These are phyloP conservation scores for Temnothorax curvispinosus DNA, from an alignment of 1,140 invertebrate species.

Conservation along the genomic window DNA sequence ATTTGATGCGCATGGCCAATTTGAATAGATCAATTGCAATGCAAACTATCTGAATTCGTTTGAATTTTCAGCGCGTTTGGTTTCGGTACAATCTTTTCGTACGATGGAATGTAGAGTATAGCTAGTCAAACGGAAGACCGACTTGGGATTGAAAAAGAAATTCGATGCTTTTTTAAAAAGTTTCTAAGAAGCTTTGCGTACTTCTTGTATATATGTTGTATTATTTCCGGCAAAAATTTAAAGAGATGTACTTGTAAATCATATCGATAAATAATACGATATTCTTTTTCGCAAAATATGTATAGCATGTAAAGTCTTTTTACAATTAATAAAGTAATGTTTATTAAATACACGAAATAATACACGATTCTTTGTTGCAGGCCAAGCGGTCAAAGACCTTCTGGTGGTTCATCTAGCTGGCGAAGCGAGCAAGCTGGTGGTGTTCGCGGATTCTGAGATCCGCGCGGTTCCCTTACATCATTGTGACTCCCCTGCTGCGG, in stretches of 20 bases:
- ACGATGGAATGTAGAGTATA: neutral
- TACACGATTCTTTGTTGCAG: constrained; percentile 62
- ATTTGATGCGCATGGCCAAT: neutral
- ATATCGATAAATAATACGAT: neutral
- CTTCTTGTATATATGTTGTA: neutral
- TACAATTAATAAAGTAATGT: neutral
- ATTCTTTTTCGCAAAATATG: neutral
- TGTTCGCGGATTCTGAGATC: constrained; percentile 95
- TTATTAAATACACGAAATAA: neutral
- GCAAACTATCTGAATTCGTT: constrained; percentile 4
- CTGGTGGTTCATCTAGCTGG: constrained; percentile 84
- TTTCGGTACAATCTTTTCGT: constrained; percentile 5
- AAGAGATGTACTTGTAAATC: constrained; percentile 11
- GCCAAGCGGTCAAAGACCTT: constrained; percentile 83
- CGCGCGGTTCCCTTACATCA: constrained; percentile 94
- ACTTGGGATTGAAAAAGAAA: constrained; percentile 14
- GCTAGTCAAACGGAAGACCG: neutral
- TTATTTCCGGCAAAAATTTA: constrained; percentile 18
- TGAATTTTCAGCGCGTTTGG: neutral
- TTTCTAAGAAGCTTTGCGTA: constrained; percentile 10
- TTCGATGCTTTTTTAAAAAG: constrained; percentile 18
- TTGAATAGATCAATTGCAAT: constrained; percentile 12
- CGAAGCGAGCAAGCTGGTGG: constrained; percentile 91
- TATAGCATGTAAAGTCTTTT: neutral
- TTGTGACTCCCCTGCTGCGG: constrained; percentile 88